Conservation (phyloP, 2,113 vertebrate species). For the Rostratula benghalensis region DNA sequence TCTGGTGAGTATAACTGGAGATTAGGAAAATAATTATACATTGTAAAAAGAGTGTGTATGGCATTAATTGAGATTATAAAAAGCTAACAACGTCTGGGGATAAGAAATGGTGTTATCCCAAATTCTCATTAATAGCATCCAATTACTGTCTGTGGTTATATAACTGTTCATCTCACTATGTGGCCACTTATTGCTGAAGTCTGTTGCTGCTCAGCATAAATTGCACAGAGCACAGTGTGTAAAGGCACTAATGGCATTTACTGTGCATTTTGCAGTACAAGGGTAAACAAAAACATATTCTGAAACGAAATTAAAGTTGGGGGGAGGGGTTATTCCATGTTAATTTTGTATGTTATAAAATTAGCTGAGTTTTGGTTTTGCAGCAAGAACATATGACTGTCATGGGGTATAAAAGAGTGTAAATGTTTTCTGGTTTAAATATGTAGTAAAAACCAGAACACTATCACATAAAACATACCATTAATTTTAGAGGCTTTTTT, state of each 20-base stretch:
- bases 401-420: neutral
- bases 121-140: constrained; percentile 61
- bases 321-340: neutral
- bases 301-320: neutral
- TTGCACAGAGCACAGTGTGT: neutral
- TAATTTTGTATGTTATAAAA: neutral
- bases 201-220: constrained; percentile 48
- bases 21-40: constrained; percentile 18
- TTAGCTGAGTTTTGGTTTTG: neutral
- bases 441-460: neutral
- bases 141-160: constrained; percentile 32
- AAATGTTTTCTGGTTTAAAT: neutral
- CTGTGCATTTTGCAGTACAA: neutral
- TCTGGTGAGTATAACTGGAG: neutral
- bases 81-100: neutral
- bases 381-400: neutral
- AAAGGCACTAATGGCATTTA: constrained; percentile 39
- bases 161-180: constrained; percentile 56
- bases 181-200: constrained; percentile 53
- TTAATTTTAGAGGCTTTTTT: neutral
- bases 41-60: neutral
- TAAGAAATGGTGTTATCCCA: constrained; percentile 40
- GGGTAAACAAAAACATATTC: neutral
- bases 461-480: neutral
- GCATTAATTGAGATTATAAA: constrained; percentile 11